Percentiles rank a stretch among this genome's conserved stretches.
phyloP scores from a whole-genome alignment of 2,888 invertebrate species.

The Myopa tessellatipennis region DNA sequence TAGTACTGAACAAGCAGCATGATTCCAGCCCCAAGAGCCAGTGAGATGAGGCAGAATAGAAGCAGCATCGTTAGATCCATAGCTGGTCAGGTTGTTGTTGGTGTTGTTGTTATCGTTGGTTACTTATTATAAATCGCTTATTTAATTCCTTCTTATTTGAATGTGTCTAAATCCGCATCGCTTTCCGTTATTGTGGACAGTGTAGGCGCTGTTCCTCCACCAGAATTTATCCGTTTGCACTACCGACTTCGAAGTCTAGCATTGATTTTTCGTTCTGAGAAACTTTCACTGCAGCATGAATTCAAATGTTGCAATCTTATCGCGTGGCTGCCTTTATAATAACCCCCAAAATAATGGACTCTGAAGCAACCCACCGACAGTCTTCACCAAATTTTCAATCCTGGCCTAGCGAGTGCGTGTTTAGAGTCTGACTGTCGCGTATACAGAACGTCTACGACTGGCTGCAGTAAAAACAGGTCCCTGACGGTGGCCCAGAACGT shows the following conservation, averaged over 20 bases:
- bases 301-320: background rate
- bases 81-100: background rate
- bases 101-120: slow-evolving; percentile 7
- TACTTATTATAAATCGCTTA: background rate
- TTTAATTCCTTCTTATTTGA: too few species aligned
- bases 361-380: background rate
- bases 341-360: slow-evolving; percentile 6
- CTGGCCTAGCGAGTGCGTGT: background rate
- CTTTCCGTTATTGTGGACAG: background rate
- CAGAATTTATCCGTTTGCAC: background rate
- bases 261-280: slow-evolving; percentile 3
- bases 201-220: background rate
- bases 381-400: background rate
- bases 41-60: slow-evolving; percentile 69
- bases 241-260: background rate
- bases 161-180: background rate
- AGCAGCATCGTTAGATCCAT: slow-evolving; percentile 68
- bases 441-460: slow-evolving; percentile 27
- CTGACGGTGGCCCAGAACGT: background rate
- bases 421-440: slow-evolving; percentile 9
- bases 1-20: slow-evolving; percentile 71
- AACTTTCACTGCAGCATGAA: background rate
- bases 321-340: slow-evolving; percentile 6
- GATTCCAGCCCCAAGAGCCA: slow-evolving; percentile 70
- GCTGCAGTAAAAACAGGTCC: background rate